Conservation (phyloP, 35 echinoderm and acorn worm species). For the Lytechinus pictus region DNA sequence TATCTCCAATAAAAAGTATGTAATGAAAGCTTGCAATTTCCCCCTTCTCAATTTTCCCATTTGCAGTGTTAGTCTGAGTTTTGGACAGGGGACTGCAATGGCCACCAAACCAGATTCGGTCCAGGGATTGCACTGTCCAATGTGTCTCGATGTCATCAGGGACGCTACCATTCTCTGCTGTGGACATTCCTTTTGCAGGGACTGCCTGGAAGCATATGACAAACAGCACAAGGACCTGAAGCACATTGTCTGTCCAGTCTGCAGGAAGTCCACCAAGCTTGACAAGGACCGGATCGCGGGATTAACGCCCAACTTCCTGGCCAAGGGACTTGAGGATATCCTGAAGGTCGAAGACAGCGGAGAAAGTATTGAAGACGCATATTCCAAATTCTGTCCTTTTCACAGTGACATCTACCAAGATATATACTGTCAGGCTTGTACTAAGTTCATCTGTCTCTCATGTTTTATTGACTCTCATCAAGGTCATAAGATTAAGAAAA, state of each 20-base stretch:
- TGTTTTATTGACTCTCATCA: not conserved
- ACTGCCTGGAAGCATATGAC: not conserved
- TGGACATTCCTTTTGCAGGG: conserved; percentile 17
- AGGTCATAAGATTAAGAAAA: not conserved
- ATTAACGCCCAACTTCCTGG: not conserved
- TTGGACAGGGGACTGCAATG: not conserved
- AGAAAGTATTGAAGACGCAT: not conserved
- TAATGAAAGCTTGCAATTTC: too few species aligned
- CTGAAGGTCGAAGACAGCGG: not conserved
- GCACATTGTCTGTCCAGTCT: conserved; percentile 9
- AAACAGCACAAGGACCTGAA: not conserved
- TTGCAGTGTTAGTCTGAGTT: not conserved
- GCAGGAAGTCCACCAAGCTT: not conserved
- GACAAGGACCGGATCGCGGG: not conserved
- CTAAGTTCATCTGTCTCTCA: not conserved
- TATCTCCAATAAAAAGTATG: too few species aligned
- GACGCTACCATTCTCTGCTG: not conserved
- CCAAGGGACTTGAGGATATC: not conserved
- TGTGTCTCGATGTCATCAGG: not conserved
- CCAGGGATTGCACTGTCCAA: not conserved
- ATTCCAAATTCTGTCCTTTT: not conserved
- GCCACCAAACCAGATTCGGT: not conserved
- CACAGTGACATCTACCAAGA: not conserved
- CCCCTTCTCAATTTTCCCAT: not conserved
- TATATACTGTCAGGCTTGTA: not conserved